Percentiles rank a stretch among this genome's conserved stretches.
These are phyloP conservation scores for Echinometra lucunter DNA, from an alignment of 53 echinoderm and acorn worm genomes.

Conservation along the genomic window DNA sequence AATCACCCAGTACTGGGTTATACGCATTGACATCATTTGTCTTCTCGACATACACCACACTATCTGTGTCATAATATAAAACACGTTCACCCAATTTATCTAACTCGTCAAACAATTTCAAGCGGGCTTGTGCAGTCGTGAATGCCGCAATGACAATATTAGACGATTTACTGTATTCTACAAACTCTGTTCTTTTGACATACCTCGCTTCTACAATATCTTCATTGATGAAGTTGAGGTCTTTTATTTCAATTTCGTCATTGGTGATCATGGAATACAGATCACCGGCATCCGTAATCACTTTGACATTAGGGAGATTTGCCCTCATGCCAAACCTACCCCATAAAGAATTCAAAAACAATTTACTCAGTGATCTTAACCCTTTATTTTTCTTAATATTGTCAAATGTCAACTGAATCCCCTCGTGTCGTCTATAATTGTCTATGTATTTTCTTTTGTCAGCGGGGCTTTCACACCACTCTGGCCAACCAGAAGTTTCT, in stretches of 20 bases:
- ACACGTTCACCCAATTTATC: slow-evolving; percentile 72
- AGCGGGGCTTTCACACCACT: background rate
- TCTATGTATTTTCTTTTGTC: background rate
- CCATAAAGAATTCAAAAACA: background rate
- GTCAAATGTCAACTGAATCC: background rate
- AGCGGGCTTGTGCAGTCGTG: slow-evolving; percentile 73
- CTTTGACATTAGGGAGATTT: background rate
- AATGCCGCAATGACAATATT: slow-evolving; percentile 80
- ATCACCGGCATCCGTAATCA: background rate
- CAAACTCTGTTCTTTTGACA: slow-evolving; percentile 12
- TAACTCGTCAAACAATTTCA: slow-evolving; percentile 68
- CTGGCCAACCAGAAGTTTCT: background rate
- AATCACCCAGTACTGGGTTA: slow-evolving; percentile 69
- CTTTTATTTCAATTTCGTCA: background rate
- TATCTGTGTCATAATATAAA: slow-evolving; percentile 81
- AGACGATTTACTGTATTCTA: background rate
- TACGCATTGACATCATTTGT: slow-evolving; percentile 34
- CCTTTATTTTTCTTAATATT: background rate
- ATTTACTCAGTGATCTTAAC: background rate
- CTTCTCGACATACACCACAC: slow-evolving; percentile 69
- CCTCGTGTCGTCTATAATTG: background rate
- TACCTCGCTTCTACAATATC: slow-evolving; percentile 2
- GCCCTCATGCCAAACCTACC: background rate
- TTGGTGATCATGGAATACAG: background rate
- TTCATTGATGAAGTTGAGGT: background rate